These are phyloP conservation scores for Acanthosepion pharaonis DNA, from an alignment of 2,888 invertebrate genomes.

Conservation along the genomic window DNA sequence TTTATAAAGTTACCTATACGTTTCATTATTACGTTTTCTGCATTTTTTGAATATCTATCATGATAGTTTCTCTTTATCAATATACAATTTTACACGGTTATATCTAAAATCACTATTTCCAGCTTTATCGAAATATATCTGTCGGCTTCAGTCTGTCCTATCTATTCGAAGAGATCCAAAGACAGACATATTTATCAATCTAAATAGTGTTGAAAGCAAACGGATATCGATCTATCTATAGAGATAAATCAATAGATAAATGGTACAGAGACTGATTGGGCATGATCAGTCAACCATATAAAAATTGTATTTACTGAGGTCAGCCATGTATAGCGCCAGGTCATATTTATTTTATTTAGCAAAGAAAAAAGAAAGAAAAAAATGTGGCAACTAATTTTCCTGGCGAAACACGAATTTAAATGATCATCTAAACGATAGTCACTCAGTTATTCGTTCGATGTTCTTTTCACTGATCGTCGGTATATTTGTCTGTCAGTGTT, in stretches of 20 bases:
- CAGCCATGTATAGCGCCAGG: not conserved
- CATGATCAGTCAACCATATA: not conserved
- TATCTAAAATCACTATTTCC: too few relatives aligned
- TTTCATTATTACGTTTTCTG: too few relatives aligned
- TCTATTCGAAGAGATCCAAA: not conserved
- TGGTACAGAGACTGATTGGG: not conserved
- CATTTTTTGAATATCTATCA: too few relatives aligned
- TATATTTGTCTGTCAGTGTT: not conserved
- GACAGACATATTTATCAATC: not conserved
- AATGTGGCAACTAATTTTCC: not conserved
- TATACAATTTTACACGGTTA: too few relatives aligned
- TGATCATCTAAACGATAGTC: not conserved
- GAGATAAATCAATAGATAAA: not conserved
- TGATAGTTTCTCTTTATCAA: too few relatives aligned
- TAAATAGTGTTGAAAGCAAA: not conserved
- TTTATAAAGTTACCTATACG: too few relatives aligned
- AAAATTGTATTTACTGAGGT: not conserved
- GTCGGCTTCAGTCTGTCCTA: too few relatives aligned
- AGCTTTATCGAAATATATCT: too few relatives aligned
- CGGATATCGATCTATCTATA: not conserved
- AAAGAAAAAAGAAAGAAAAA: not conserved
- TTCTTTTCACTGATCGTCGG: not conserved
- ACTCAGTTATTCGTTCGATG: not conserved
- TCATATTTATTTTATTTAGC: not conserved
- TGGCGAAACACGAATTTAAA: too few relatives aligned